Conservation (phyloP, 1,140 invertebrate species). For the Drosophila pruinosa region DNA sequence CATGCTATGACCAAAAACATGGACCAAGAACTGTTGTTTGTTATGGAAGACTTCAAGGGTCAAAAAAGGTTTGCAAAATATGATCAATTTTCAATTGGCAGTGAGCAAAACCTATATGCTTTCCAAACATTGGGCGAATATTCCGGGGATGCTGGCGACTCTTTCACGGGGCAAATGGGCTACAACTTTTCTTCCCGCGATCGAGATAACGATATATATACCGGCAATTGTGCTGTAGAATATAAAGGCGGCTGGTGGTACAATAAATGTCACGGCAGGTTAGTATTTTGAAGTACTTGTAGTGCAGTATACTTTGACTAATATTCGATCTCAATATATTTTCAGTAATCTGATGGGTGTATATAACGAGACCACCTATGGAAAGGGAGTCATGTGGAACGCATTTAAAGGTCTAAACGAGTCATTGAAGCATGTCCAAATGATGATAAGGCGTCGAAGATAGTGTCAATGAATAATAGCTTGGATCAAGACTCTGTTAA, state of each 20-base stretch:
- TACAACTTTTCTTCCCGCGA: slow-evolving; percentile 88
- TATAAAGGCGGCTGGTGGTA: slow-evolving; percentile 87
- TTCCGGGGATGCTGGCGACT: slow-evolving; percentile 87
- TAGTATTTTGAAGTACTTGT: not conserved
- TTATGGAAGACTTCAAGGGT: slow-evolving; percentile 85
- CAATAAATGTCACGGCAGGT: slow-evolving; percentile 69
- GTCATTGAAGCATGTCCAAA: slow-evolving; percentile 22
- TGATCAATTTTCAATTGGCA: slow-evolving; percentile 85
- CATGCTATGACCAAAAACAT: slow-evolving; percentile 84
- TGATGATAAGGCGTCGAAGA: slow-evolving; percentile 28
- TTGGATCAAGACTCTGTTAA: too few relatives aligned
- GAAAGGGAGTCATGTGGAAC: slow-evolving; percentile 32
- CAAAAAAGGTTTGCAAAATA: slow-evolving; percentile 85
- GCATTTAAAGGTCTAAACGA: slow-evolving; percentile 9
- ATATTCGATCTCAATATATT: not conserved
- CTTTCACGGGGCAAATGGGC: slow-evolving; percentile 86
- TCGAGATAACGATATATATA: slow-evolving; percentile 87
- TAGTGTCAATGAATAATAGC: not conserved
- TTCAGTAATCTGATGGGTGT: slow-evolving; percentile 38
- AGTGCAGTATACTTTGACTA: not conserved
- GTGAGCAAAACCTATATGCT: slow-evolving; percentile 86
- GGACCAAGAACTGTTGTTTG: slow-evolving; percentile 85
- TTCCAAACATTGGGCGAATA: slow-evolving; percentile 86
- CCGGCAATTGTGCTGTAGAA: slow-evolving; percentile 86
- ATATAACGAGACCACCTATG: slow-evolving; percentile 31